A percentile compares a stretch with the other conserved stretches of the same genome.
phyloP scores from a whole-genome alignment of 2,797 vertebrate genomes.

The Microctenopoma stevenorrisi region DNA sequence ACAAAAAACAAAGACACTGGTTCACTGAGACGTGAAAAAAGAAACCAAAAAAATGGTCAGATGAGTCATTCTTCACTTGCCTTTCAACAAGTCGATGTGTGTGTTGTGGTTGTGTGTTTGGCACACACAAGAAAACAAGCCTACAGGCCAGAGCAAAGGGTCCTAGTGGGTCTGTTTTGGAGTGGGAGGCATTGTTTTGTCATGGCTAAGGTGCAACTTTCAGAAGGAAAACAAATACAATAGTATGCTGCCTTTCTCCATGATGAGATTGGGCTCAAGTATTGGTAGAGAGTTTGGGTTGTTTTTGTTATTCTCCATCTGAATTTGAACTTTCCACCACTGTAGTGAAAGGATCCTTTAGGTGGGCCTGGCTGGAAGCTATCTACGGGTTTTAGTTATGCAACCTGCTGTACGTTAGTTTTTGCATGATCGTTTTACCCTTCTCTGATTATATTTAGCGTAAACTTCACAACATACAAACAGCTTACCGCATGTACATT shows the following conservation, averaged over 20 bases:
- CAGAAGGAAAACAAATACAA: constrained; percentile 59
- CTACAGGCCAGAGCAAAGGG: constrained; percentile 62
- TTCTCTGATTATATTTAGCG: not conserved
- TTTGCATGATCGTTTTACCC: not conserved
- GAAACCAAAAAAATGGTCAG: constrained; percentile 32
- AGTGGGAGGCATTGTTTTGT: constrained; percentile 76
- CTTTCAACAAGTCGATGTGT: constrained; percentile 57
- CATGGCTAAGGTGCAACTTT: constrained; percentile 69
- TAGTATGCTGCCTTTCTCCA: constrained; percentile 31
- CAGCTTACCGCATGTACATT: not conserved
- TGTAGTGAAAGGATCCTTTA: constrained; percentile 14
- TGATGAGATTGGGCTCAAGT: constrained; percentile 34
- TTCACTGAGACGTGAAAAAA: constrained; percentile 44
- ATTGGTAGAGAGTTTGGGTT: constrained; percentile 52
- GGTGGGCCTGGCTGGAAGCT: constrained; percentile 21
- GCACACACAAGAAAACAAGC: constrained; percentile 57
- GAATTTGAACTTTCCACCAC: constrained; percentile 48
- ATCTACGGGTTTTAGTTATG: constrained; percentile 21
- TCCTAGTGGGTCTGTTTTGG: constrained; percentile 64
- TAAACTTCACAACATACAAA: not conserved
- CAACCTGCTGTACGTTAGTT: constrained; percentile 4
- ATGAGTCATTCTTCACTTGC: constrained; percentile 64
- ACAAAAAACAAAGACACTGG: constrained; percentile 47
- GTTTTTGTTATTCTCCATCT: constrained; percentile 64
- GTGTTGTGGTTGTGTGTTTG: constrained; percentile 39